Evolutionary conservation across 2,888 invertebrate species (phyloP).

Genomic region (Encarsia formosa): DNA sequence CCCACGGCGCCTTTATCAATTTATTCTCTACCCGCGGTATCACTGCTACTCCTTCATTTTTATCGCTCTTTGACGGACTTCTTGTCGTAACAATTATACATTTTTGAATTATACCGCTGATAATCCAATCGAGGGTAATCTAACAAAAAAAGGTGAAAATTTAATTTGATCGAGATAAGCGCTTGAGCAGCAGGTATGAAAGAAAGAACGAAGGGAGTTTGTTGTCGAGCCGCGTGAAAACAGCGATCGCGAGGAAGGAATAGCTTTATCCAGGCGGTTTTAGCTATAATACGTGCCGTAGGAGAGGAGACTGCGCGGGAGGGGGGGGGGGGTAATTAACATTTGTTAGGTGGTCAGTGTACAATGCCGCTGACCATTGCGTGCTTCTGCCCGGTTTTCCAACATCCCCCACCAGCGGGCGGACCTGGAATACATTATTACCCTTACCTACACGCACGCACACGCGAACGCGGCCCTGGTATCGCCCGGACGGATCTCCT

Average conservation of each 20-base stretch:
- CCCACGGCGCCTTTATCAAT: slow-evolving; percentile 23
- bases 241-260: slow-evolving; percentile 21
- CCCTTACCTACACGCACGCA: slow-evolving; percentile 32
- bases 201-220: too few species aligned
- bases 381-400: slow-evolving; percentile 45
- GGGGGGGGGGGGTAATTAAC: slow-evolving; percentile 50
- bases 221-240: too few species aligned
- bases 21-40: slow-evolving; percentile 7
- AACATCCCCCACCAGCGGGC: slow-evolving; percentile 42
- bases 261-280: slow-evolving; percentile 17
- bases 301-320: slow-evolving; percentile 17
- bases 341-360: too few species aligned
- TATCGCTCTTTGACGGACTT: slow-evolving; percentile 4
- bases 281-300: background rate
- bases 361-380: slow-evolving; percentile 48
- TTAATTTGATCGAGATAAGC: too few species aligned
- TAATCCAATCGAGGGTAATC: too few species aligned
- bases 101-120: too few species aligned
- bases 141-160: too few species aligned
- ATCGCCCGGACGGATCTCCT: slow-evolving; percentile 18
- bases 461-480: slow-evolving; percentile 31
- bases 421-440: slow-evolving; percentile 52
- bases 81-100: too few species aligned
- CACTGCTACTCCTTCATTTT: slow-evolving; percentile 20
- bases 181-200: too few species aligned